A percentile compares a stretch with the other conserved stretches of the same genome.
Evolutionary conservation across 2,113 vertebrate species (phyloP).

Genomic region (Saiga tatarica): DNA sequence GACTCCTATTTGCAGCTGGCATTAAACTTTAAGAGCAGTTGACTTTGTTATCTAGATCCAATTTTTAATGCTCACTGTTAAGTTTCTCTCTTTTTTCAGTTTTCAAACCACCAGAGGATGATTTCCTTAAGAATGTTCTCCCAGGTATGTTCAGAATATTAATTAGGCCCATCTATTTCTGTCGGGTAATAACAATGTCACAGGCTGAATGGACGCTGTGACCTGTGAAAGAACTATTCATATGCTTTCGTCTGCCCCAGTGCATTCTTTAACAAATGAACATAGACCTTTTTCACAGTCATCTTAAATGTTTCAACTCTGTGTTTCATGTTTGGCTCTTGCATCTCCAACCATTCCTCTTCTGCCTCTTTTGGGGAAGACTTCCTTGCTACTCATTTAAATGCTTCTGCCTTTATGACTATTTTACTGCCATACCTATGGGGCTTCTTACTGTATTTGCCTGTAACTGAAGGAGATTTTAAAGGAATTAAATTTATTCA

Average conservation of each 20-base stretch:
- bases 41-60: conserved; percentile 71
- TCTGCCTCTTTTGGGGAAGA: conserved; percentile 57
- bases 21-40: conserved; percentile 76
- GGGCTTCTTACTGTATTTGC: conserved; percentile 79
- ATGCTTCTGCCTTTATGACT: conserved; percentile 80
- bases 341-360: conserved; percentile 82
- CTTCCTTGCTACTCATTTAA: conserved; percentile 79
- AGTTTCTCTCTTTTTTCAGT: conserved; percentile 62
- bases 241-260: conserved; percentile 90
- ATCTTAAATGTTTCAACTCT: conserved; percentile 92
- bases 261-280: conserved; percentile 92
- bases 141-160: conserved; percentile 98
- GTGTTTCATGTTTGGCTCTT: conserved; percentile 85
- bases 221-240: conserved; percentile 99
- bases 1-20: conserved; percentile 55
- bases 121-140: conserved; percentile 92
- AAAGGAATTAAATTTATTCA: conserved; percentile 80
- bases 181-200: conserved; percentile 95
- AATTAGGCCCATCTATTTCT: conserved; percentile 98
- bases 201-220: conserved; percentile 93
- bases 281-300: conserved; percentile 94
- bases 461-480: conserved; percentile 79
- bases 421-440: conserved; percentile 81
- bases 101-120: conserved; percentile 83
- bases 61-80: conserved; percentile 74